Percentiles rank a stretch among this genome's conserved stretches.
These are phyloP conservation scores for Orthosia cruda DNA, from an alignment of 2,888 invertebrate species.

Conservation along the genomic window DNA sequence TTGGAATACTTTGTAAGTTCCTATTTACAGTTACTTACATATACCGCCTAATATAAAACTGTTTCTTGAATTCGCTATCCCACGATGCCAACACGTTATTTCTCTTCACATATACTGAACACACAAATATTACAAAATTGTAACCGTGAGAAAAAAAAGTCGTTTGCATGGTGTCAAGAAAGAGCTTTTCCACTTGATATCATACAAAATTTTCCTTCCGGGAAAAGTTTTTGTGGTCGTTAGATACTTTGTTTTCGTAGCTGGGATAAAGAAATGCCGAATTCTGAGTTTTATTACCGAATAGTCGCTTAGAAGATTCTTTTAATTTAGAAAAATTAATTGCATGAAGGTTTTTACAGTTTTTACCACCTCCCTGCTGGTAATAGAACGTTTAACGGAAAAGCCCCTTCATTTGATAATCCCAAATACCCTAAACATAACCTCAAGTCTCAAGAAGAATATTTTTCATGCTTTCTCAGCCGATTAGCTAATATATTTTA, in stretches of 20 bases:
- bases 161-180: no score
- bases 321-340: not conserved
- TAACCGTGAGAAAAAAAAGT: not conserved
- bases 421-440: conserved; percentile 3
- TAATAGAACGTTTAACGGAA: no score
- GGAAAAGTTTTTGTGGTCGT: no score
- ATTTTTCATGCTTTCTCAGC: not conserved
- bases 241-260: no score
- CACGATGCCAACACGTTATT: not conserved
- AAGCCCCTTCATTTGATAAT: not conserved
- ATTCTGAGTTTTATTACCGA: not conserved
- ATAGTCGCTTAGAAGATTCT: not conserved
- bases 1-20: not conserved
- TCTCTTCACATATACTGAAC: not conserved
- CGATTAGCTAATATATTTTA: not conserved
- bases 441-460: not conserved
- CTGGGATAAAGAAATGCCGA: not conserved
- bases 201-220: not conserved
- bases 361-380: not conserved
- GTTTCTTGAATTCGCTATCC: not conserved
- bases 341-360: not conserved
- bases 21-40: not conserved
- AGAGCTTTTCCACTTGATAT: conserved; percentile 2
- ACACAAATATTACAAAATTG: not conserved
- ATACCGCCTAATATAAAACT: conserved; percentile 26